Conservation (phyloP, 2,113 vertebrate species). For the Spermophilus dauricus region DNA sequence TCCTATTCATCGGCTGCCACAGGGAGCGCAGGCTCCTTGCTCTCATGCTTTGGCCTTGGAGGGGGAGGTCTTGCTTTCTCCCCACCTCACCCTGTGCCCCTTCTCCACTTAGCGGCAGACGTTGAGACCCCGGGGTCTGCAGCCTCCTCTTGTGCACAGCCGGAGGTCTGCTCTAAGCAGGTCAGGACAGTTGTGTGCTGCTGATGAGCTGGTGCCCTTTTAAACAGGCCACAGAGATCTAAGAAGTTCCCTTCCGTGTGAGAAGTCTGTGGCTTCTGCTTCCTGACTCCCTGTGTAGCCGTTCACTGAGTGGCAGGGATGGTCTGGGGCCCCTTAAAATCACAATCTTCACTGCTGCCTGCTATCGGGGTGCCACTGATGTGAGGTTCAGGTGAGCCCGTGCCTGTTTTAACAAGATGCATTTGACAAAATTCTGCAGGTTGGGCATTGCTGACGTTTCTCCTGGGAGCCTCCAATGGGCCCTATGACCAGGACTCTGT, state of each 20-base stretch:
- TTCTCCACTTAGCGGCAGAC: neutral
- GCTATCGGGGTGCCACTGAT: neutral
- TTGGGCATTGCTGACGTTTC: neutral
- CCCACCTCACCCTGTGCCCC: neutral
- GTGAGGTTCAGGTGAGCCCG: neutral
- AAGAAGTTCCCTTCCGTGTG: neutral
- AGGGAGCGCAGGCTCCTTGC: neutral
- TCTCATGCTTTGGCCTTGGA: neutral
- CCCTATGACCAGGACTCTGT: neutral
- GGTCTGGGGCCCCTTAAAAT: conserved; percentile 3
- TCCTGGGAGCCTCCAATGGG: neutral
- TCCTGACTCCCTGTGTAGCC: neutral
- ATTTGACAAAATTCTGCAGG: neutral
- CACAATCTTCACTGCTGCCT: neutral
- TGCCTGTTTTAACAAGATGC: neutral
- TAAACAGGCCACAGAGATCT: neutral
- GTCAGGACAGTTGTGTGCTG: too few relatives aligned
- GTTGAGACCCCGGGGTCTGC: neutral
- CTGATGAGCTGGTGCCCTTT: too few relatives aligned
- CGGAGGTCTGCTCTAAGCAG: too few relatives aligned
- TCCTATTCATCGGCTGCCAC: neutral
- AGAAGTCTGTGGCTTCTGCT: neutral
- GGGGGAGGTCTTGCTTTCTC: neutral
- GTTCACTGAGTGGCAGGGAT: neutral
- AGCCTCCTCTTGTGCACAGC: too few relatives aligned